Evolutionary conservation across 2,888 invertebrate genomes (phyloP).

Genomic region (Ellobium chinense): DNA sequence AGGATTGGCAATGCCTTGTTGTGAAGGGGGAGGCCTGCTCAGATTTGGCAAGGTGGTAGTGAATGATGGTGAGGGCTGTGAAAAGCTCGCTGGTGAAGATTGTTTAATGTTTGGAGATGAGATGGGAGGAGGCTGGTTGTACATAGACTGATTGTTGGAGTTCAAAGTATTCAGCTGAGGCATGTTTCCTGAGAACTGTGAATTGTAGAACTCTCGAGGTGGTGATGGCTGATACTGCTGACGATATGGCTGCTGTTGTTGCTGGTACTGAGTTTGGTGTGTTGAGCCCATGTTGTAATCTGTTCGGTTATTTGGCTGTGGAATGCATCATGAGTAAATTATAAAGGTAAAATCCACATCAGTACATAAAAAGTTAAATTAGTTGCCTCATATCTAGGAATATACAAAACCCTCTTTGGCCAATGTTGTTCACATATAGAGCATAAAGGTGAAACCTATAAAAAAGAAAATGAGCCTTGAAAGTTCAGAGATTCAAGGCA

Average conservation of each 20-base stretch:
- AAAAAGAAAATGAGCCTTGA: too few species aligned
- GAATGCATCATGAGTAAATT: neutral
- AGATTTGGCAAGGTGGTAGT: slow-evolving; percentile 9
- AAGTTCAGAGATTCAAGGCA: too few species aligned
- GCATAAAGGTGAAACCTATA: too few species aligned
- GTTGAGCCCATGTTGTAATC: neutral
- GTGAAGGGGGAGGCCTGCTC: slow-evolving; percentile 10
- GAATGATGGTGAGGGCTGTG: neutral
- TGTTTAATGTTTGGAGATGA: slow-evolving; percentile 6
- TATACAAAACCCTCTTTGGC: too few species aligned
- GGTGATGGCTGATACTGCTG: neutral
- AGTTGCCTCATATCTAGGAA: too few species aligned
- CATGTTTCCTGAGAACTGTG: too few species aligned
- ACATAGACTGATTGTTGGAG: neutral
- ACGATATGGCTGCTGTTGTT: neutral
- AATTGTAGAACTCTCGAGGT: neutral
- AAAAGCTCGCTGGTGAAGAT: slow-evolving; percentile 18
- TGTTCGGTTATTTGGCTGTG: neutral
- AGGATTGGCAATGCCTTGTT: slow-evolving; percentile 13
- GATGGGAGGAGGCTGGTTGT: slow-evolving; percentile 28
- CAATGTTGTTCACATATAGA: too few species aligned
- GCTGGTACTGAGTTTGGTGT: neutral
- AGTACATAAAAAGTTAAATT: too few species aligned
- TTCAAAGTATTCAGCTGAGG: too few species aligned
- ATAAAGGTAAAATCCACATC: too few species aligned